Evolutionary conservation across 1,140 invertebrate genomes (phyloP), one percentile per base, ranked within the genome.

Genomic region (Nilaparvata lugens): DNA sequence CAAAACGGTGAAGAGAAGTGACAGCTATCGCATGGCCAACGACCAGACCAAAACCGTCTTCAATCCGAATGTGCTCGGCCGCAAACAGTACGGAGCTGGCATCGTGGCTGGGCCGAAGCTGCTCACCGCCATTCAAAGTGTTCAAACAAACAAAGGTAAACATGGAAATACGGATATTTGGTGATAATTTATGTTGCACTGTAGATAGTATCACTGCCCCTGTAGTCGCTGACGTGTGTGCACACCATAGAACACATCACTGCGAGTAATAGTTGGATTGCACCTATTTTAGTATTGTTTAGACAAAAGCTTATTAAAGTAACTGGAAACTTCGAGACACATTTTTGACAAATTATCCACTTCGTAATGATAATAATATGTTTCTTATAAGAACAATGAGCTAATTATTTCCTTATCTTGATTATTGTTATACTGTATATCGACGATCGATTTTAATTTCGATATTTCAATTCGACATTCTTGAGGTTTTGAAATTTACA

Each of bases 11-110:
- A 89, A 89, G 74, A 80, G 89, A 48, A 91, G 88, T 71, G 88
- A 91, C 70, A 91, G 89, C 74, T 93, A 93, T 70, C 83, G 89
- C 62, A 81, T 90, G 71, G 90, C 90, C 1, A 92, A 91, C 74
- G 58, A 65, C 40, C 54, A 67, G 35, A 65, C 55, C 13, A 64
- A 61, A 54, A 31, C 48, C n/a, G 64, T 64, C 18, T 53, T 64
- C 45, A 68, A 65, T 24, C 64, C 69, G 1, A 70, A 66, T 40
- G 43, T 60, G n/a, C 53, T 63, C 7, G 66, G 65, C 9, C 56
- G 66, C 13, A 64, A 65, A n/a, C 62, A 65, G 40, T 68, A 69
- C 51, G 64, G 63, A 3, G 56, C 64, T 31, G 51, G 40, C 21
- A 64, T 67, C 11, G 61, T 62, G 25, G 64, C 67, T 24, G 64